Evolutionary conservation across 92 coral and sea anemone genomes (phyloP).

Genomic region (Pocillopora grandis): DNA sequence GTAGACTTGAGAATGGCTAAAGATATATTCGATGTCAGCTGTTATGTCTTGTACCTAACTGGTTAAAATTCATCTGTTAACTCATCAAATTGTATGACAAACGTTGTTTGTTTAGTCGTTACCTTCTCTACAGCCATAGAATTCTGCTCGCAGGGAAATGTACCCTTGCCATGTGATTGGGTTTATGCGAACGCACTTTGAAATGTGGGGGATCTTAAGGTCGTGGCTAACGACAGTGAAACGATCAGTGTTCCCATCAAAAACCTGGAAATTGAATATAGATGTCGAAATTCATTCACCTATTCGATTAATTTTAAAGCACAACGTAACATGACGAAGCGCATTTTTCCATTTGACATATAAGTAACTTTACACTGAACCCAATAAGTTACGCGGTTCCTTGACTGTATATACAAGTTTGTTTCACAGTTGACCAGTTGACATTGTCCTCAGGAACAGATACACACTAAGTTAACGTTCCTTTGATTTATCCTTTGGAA

Average conservation of each 20-base stretch:
- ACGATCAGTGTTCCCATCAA: constrained; percentile 12
- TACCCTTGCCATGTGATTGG: neutral
- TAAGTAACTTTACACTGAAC: no score
- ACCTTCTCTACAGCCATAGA: constrained; percentile 30
- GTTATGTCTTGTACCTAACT: neutral
- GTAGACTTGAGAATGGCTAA: no score
- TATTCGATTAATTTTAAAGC: no score
- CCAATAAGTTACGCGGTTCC: no score
- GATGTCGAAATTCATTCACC: neutral
- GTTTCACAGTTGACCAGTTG: no score
- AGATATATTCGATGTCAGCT: no score
- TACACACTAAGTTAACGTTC: no score
- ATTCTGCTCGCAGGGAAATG: constrained; percentile 11
- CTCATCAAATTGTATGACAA: neutral
- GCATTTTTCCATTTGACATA: no score
- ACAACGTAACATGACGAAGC: no score
- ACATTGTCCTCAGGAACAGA: no score
- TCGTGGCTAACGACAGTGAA: constrained; percentile 2
- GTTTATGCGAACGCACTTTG: neutral
- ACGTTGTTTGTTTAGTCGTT: neutral
- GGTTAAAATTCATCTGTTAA: neutral
- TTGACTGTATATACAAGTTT: no score
- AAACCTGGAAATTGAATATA: neutral
- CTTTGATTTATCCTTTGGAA: no score
- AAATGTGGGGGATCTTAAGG: neutral